Percentiles rank a stretch among this genome's conserved stretches.
Evolutionary conservation across 2,888 invertebrate species (phyloP).

Genomic region (Parnassius smintheus): DNA sequence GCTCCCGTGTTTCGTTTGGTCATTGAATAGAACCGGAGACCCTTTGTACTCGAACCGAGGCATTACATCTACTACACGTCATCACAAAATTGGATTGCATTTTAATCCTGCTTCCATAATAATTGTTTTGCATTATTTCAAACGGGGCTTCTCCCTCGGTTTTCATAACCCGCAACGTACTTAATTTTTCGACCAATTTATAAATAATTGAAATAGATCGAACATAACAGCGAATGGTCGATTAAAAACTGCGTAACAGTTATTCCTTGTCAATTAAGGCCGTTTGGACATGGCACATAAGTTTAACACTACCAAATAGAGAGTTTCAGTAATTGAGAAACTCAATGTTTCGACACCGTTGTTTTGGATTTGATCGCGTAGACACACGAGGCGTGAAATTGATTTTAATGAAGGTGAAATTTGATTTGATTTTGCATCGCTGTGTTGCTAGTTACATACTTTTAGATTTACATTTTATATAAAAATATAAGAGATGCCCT

Average conservation of each 20-base stretch:
- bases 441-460: too few relatives aligned
- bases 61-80: too few relatives aligned
- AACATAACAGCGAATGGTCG: conserved; percentile 3
- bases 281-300: conserved; percentile 7
- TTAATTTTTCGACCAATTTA: conserved; percentile 22
- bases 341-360: conserved; percentile 12
- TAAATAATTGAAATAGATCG: conserved; percentile 12
- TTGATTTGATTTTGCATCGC: too few relatives aligned
- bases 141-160: not conserved
- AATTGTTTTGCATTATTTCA: too few relatives aligned
- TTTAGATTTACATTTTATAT: too few relatives aligned
- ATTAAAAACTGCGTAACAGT: conserved; percentile 11
- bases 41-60: too few relatives aligned
- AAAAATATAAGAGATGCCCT: too few relatives aligned
- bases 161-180: not conserved
- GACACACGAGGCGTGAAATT: not conserved
- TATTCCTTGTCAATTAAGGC: conserved; percentile 18
- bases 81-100: too few relatives aligned
- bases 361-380: conserved; percentile 4
- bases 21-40: too few relatives aligned
- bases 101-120: too few relatives aligned
- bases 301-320: conserved; percentile 3
- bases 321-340: conserved; percentile 17
- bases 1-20: too few relatives aligned
- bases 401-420: too few relatives aligned